Percentiles rank a stretch among this genome's conserved stretches.
Evolutionary conservation across 2,888 invertebrate species (phyloP).

Genomic region (Adelphocoris suturalis): DNA sequence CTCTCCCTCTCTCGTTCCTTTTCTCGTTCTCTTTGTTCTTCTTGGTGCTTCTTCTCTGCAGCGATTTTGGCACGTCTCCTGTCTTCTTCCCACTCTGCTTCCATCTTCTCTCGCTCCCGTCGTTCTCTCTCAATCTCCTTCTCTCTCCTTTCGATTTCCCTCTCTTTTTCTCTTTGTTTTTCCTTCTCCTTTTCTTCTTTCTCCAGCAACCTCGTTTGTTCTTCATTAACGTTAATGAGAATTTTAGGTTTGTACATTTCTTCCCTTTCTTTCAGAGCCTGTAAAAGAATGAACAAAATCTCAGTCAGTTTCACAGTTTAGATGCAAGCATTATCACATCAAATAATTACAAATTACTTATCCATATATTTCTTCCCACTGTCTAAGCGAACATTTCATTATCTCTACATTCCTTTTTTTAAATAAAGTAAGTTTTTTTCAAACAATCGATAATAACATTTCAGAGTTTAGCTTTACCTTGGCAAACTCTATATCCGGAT

Average conservation of each 20-base stretch:
- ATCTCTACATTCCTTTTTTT: too few species aligned
- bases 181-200: constrained; percentile 78
- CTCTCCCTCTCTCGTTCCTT: constrained; percentile 72
- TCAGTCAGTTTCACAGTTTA: too few species aligned
- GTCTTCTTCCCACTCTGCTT: constrained; percentile 70
- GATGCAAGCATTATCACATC: too few species aligned
- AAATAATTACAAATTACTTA: too few species aligned
- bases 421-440: not conserved
- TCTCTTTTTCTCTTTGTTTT: constrained; percentile 81
- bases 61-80: constrained; percentile 45
- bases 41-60: constrained; percentile 75
- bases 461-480: constrained; percentile 79
- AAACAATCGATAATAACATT: not conserved
- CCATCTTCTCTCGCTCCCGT: constrained; percentile 78
- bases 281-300: constrained; percentile 73
- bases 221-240: constrained; percentile 82
- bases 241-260: constrained; percentile 91
- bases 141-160: constrained; percentile 78
- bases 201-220: constrained; percentile 78
- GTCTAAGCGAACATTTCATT: too few species aligned
- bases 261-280: constrained; percentile 87
- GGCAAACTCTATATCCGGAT: constrained; percentile 85
- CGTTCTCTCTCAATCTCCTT: constrained; percentile 76
- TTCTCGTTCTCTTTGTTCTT: constrained; percentile 74
- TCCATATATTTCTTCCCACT: too few species aligned